Conservation (phyloP, 1,140 invertebrate species). For the Drosophila ogumai region DNA sequence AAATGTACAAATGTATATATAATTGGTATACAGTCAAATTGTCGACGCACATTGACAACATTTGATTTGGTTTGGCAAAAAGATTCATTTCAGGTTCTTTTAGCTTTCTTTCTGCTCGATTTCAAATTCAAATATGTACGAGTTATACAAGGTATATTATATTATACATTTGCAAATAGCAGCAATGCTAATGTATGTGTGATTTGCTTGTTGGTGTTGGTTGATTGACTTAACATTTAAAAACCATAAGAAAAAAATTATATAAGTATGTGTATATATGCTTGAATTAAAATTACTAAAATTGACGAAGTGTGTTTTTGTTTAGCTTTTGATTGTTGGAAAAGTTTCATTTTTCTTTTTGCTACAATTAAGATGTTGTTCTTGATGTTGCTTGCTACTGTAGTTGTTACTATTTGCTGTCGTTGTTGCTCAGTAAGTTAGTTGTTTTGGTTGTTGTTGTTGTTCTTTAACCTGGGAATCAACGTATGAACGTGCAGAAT, state of each 20-base stretch:
- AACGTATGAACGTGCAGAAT: constrained; percentile 69
- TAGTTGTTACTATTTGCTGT: constrained; percentile 38
- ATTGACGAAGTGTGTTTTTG: constrained; percentile 84
- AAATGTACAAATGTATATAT: constrained; percentile 54
- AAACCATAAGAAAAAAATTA: constrained; percentile 69
- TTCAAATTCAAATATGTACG: constrained; percentile 31
- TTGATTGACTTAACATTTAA: constrained; percentile 67
- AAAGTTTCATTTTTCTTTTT: constrained; percentile 49
- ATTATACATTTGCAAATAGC: constrained; percentile 46
- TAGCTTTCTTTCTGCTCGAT: constrained; percentile 6
- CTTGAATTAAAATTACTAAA: constrained; percentile 80
- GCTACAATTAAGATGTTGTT: constrained; percentile 55
- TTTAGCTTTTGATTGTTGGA: constrained; percentile 38
- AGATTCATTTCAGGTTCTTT: constrained; percentile 13
- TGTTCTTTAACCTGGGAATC: constrained; percentile 47
- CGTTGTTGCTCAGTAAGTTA: constrained; percentile 53
- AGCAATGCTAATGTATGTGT: constrained; percentile 42
- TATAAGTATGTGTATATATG: constrained; percentile 66
- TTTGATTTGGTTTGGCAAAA: constrained; percentile 25
- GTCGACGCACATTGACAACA: constrained; percentile 32
- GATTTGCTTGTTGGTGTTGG: constrained; percentile 45
- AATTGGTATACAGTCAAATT: constrained; percentile 35
- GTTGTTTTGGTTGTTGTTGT: constrained; percentile 19
- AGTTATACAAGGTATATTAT: constrained; percentile 33
- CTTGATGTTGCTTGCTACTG: constrained; percentile 58